A percentile compares a stretch with the other conserved stretches of the same genome.
phyloP scores from a whole-genome alignment of 2,797 vertebrate genomes.

The Champsocephalus gunnari region DNA sequence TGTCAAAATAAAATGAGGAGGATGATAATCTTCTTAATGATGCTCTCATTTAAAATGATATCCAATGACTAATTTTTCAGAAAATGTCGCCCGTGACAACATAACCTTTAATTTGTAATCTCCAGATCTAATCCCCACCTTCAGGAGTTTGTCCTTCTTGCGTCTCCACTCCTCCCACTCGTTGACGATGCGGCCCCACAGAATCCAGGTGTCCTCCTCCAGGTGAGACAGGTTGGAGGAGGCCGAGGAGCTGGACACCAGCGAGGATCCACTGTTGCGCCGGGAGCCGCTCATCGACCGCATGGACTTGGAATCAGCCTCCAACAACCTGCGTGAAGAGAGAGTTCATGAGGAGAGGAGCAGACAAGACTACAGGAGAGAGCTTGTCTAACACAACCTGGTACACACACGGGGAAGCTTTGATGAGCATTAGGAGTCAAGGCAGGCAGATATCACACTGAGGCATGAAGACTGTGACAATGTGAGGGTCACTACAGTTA shows the following conservation, averaged over 20 bases:
- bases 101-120: neutral
- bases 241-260: constrained; percentile 98
- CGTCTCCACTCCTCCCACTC: constrained; percentile 97
- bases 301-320: constrained; percentile 97
- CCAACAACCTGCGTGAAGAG: constrained; percentile 87
- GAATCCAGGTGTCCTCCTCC: constrained; percentile 98
- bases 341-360: neutral
- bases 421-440: constrained; percentile 1
- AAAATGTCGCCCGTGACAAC: neutral
- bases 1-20: constrained; percentile 16
- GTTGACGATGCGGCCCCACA: constrained; percentile 99
- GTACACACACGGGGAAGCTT: neutral
- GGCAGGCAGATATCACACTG: constrained; percentile 19
- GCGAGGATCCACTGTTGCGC: constrained; percentile 96
- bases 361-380: neutral
- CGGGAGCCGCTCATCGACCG: constrained; percentile 96
- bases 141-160: constrained; percentile 98
- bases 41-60: constrained; percentile 5
- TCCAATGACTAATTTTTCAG: neutral
- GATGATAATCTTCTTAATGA: constrained; percentile 18
- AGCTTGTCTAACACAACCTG: neutral
- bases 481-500: constrained; percentile 8
- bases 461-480: constrained; percentile 6
- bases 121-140: constrained; percentile 81
- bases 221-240: constrained; percentile 98